phyloP scores from a whole-genome alignment of 2,888 invertebrate species.

The Hydraecia micacea region DNA sequence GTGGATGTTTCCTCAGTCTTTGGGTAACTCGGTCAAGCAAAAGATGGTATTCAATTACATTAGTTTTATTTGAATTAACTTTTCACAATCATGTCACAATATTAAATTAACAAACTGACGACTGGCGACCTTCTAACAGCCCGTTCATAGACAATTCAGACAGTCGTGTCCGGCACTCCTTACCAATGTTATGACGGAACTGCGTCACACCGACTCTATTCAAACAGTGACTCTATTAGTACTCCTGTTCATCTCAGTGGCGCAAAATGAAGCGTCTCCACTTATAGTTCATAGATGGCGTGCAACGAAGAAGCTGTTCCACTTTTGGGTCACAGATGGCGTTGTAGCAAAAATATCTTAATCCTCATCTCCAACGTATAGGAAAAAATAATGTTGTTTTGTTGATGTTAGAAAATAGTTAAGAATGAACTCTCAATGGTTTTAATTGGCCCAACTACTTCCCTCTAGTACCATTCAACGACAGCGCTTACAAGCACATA shows the following conservation, averaged over 20 bases:
- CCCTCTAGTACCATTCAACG: neutral
- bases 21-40: neutral
- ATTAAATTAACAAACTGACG: neutral
- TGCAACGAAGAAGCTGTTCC: constrained; percentile 6
- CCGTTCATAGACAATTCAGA: neutral
- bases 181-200: neutral
- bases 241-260: too few species aligned
- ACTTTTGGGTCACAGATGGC: constrained; percentile 26
- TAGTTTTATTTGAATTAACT: neutral
- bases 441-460: constrained; percentile 3
- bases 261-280: neutral
- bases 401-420: neutral
- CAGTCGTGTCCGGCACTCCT: neutral
- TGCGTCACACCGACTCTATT: neutral
- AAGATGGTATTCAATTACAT: neutral
- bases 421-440: neutral
- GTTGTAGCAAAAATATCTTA: neutral
- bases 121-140: neutral
- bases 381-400: neutral
- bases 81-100: neutral
- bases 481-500: too few species aligned
- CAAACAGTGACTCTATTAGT: neutral
- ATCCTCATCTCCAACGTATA: neutral
- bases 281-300: neutral
- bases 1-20: neutral